Percentiles rank a stretch among this genome's conserved stretches.
Evolutionary conservation across 2,113 vertebrate genomes (phyloP).

Genomic region (Rafetus swinhoei): DNA sequence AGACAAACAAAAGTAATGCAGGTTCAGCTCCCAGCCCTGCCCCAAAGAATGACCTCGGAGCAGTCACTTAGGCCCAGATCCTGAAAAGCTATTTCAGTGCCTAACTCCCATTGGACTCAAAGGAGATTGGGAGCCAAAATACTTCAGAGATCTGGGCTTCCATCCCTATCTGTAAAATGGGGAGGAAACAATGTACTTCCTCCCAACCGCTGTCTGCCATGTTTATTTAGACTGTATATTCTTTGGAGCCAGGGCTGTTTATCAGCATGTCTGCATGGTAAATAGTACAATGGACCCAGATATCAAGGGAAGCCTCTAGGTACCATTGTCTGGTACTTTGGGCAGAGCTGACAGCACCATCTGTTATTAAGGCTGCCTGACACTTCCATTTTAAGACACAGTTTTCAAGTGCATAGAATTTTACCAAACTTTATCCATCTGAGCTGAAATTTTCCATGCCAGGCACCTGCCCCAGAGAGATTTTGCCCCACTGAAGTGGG

Average conservation of each 20-base stretch:
- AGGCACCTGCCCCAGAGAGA: no score
- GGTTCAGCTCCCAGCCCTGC: neutral
- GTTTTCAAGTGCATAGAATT: neutral
- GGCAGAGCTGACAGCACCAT: neutral
- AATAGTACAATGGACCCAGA: neutral
- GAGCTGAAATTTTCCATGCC: neutral
- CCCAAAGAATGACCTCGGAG: neutral
- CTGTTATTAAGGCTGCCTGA: neutral
- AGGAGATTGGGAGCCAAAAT: neutral
- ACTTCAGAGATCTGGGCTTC: neutral
- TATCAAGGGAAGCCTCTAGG: neutral
- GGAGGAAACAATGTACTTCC: neutral
- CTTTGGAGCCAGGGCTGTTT: neutral
- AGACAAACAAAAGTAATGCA: rapidly evolving
- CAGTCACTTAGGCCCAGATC: neutral
- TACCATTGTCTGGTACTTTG: neutral
- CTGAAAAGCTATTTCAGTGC: neutral
- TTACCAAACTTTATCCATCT: neutral
- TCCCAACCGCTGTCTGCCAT: rapidly evolving
- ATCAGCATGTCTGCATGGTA: neutral
- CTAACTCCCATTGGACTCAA: neutral
- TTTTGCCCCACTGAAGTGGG: neutral
- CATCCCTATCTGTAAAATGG: rapidly evolving
- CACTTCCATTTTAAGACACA: neutral
- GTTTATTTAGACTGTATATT: neutral